Base-by-base conservation (phyloP, 2,888 invertebrate species). In the Spialia ferax region DNA sequence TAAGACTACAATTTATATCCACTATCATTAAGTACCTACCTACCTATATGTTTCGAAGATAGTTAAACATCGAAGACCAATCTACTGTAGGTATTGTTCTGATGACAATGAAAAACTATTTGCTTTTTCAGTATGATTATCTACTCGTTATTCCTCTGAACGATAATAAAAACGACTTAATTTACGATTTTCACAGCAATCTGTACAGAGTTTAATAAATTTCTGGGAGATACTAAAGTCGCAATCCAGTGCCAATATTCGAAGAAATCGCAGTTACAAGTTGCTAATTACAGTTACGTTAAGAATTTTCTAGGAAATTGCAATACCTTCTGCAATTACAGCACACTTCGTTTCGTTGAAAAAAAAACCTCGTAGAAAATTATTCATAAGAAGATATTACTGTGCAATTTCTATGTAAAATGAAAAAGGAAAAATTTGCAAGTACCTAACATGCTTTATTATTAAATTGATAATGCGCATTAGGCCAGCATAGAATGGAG, bases 221-320 rank as follows among this genome's bases (percentile, higher is more conserved):
- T 50, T 50, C 50, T 50, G 11, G 22, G 42, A 59, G n/a, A 60
- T 22, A 45, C n/a, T 45, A 60, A 42, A 45, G 42, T 26, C 26
- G 45, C 23, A 15, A 45, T 45, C 59, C 42, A 26, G 23, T 42
- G 45, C 1, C 26, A 15, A 48, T 57, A n/a, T 64, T 57, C 64
- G 42, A 64, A 45, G 64, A 64, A 64, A 64, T 57, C 64, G 23
- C 35, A 22, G 15, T 35, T 50, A 20, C 55, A 56, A 56, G 22
- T 22, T 18, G 22, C 59, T 60, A 64, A 64, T 57, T 63, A 56
- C 57, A 50, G 32, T 50, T n/a, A 38, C 38, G n/a, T 13, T 32
- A 64, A 57, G 64, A 57, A 32, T 32, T 64, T 64, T 64, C 64
- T 50, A 0, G 50, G 64, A 57, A 64, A 35, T 20, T 23, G 48